Base-by-base conservation (phyloP, 2,113 vertebrate species). In the Chloebia gouldiae region DNA sequence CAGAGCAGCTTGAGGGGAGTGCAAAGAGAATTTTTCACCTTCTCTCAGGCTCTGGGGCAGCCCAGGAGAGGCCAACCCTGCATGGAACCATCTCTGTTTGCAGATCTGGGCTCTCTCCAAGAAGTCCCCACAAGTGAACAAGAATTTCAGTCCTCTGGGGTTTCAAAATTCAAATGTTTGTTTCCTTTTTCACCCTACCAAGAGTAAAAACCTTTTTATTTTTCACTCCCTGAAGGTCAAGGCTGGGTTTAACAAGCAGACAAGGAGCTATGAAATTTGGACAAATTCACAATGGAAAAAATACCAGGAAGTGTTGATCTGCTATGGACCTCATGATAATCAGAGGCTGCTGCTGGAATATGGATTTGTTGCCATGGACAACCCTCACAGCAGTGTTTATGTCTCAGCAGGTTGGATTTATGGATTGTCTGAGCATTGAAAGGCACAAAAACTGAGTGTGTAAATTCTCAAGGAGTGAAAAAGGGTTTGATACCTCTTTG, bases 321-420 rank as follows among this genome's bases (percentile, higher is more conserved):
- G 98, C 97, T 99, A 99, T 6, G 99, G 99, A 11, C 98, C 98
- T 78, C 99, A 99, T 28, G 99, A 99, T 50, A 99, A 98, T 92
- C 99, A 99, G 86, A 98, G 97, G 13, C 98, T 99, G 90, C 97
- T 99, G 71, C 93, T 99, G 23, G 99, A 99, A 78, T 99, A 99
- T 6, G 99, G 99, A 30, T 99, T 99, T 75, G 94, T 99, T 31
- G 96, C 98, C 17, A 3, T 16, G 35, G 22, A 28, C 20, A 99
- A 99, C 85, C 99, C 98, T n/a, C 98, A 99, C 42, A 98, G 98
- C 28, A 98, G 98, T 10, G 99, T 99, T 77, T 98, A 98, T 40
- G 98, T 99, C 66, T 95, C 98, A 9, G 39, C 95, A 98, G 98
- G 99, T 99, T 73, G 95, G 97, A 30, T 53, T 80, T 60, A n/a